Conservation (phyloP, 2,797 vertebrate genomes). For the Lerista edwardsae region DNA sequence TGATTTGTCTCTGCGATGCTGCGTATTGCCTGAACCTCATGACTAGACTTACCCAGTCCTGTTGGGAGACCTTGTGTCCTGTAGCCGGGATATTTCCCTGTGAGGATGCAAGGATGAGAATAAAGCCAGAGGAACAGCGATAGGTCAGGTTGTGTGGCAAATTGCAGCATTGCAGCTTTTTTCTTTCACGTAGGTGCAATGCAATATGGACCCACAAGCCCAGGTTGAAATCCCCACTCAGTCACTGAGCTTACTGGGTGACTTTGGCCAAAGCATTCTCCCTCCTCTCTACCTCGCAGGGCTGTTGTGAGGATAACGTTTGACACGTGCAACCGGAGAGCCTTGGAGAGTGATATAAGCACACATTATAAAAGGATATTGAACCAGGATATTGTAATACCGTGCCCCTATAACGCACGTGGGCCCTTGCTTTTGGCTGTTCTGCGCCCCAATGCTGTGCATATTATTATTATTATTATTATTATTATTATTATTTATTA, state of each 20-base stretch:
- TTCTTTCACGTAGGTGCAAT: neutral
- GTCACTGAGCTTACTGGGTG: neutral
- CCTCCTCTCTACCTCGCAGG: neutral
- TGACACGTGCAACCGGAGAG: too few species aligned
- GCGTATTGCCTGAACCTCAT: neutral
- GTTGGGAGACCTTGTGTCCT: neutral
- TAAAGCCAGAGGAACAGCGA: neutral
- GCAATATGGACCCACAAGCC: neutral
- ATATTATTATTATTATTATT: too few species aligned
- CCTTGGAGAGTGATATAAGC: neutral
- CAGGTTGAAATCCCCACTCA: neutral
- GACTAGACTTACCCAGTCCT: slow-evolving; percentile 13
- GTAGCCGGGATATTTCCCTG: slow-evolving; percentile 16
- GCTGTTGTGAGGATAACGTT: neutral
- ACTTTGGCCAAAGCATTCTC: neutral
- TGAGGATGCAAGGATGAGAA: neutral
- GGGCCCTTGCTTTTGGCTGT: neutral
- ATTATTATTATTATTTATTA: too few species aligned
- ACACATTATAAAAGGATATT: too few species aligned
- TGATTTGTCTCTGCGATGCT: too few species aligned
- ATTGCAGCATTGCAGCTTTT: neutral
- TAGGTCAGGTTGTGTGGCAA: neutral
- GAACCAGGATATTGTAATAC: neutral
- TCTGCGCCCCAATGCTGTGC: neutral
- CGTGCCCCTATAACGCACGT: too few species aligned